Base-by-base conservation (phyloP, 2,797 vertebrate genomes). In the Poeciliopsis paucimaculata region DNA sequence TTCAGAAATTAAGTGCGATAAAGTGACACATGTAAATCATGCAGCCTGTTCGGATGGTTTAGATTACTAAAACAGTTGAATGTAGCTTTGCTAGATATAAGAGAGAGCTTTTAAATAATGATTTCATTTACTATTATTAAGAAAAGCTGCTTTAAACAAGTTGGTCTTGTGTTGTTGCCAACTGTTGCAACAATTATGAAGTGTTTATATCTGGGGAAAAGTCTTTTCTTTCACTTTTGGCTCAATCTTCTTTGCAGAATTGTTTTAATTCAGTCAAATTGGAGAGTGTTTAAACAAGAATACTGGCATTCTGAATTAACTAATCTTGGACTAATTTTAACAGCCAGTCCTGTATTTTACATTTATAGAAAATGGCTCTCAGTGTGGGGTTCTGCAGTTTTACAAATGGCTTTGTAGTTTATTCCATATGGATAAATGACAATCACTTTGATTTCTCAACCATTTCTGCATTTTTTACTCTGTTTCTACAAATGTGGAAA, bases 61-160 rank as follows among this genome's bases (percentile, higher is more conserved):
- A 23, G 20, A 26, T 68, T 23, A 39, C 18, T 68, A 41, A 68
- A 64, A 64, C 60, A 4, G 60, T 10, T 20, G 41, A 53, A 10
- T 0, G 26, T 74, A 41, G 7, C 20, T 5, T 53, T 39, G 39
- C 26, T 26, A 7, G n/a, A 70, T 70, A 43, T 26, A 70, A 70
- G 26, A n/a, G 13, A 13, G 12, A 43, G 41, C 66, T 70, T 70
- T 45, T 70, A 70, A 70, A 70, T 43, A 70, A 43, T 70, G 36
- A 70, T 70, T 70, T 70, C 5, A 45, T 70, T 70, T n/a, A n/a
- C n/a, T 70, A 45, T n/a, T 26, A 41, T 70, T 51, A 51, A 45
- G 2, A 45, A 45, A 70, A 66, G 28, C 13, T 34, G 57, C 11
- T 16, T 16, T 31, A 8, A 34, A 15, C 57, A 62, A 6, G 28